Evolutionary conservation across 2,888 invertebrate species (phyloP), one percentile per base, ranked within the genome.

Genomic region (Scrobipalpa atriplicella): DNA sequence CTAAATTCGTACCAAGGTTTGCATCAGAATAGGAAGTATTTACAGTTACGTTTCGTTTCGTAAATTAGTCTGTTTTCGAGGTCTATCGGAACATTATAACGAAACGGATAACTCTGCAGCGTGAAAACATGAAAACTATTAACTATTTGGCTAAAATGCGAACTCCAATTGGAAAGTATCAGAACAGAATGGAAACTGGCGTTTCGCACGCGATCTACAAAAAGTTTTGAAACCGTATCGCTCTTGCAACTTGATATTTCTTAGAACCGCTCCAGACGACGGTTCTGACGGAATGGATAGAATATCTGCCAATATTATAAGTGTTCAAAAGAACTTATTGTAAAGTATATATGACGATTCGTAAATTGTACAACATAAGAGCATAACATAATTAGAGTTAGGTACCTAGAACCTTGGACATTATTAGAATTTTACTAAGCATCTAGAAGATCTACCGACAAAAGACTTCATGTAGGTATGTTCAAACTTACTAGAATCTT

Each of bases 141-240:
- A 73, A 68, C 72, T 72, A 75, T 72, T 72, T 73, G 66, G 68
- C 71, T 39, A 66, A 70, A 69, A 67, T 69, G 69, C 67, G 69
- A 66, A 71, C 67, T 66, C 68, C 66, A 67, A 72, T 75, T 79
- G 76, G 79, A 83, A 82, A 81, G 78, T 71, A 72, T 69, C 70
- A 68, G 36, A 54, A 69, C 69, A 38, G 65, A 67, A 71, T 52
- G 62, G 72, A 76, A 75, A 81, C 74, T 67, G 74, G 43, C 68
- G 67, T 56, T 69, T 67, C 41, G 65, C 83, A 84, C 75, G 84
- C 81, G 72, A 82, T 66, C 64, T 67, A 67, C 62, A 62, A 68
- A 72, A 71, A 66, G 69, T 76, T 73, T 69, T 69, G 68, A 75
- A 74, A 75, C 71, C 62, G 69, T 61, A 43, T 65, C 41, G 51